Conservation (phyloP, 2,888 invertebrate species). For the Callimorpha dominula region DNA sequence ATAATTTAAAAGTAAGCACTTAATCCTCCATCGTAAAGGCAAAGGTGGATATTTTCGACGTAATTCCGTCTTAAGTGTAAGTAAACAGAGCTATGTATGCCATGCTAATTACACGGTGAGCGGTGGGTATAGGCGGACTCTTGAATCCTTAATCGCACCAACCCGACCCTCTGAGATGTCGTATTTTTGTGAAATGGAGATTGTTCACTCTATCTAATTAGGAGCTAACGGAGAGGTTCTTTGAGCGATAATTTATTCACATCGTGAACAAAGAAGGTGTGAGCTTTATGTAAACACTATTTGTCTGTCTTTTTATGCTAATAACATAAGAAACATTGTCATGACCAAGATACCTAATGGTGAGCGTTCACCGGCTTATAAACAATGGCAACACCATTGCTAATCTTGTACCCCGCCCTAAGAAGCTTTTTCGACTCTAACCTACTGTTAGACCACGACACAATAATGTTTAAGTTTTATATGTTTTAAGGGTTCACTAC, state of each 20-base stretch:
- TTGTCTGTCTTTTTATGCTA: background rate
- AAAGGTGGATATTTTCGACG: slow-evolving; percentile 57
- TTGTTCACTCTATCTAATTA: slow-evolving; percentile 65
- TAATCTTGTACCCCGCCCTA: too few relatives aligned
- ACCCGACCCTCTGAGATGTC: slow-evolving; percentile 59
- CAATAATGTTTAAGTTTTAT: too few relatives aligned
- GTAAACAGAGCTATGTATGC: slow-evolving; percentile 70
- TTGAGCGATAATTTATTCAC: slow-evolving; percentile 29
- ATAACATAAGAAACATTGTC: background rate
- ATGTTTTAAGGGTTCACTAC: too few relatives aligned
- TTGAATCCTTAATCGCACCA: slow-evolving; percentile 77
- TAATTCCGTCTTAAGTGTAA: slow-evolving; percentile 67
- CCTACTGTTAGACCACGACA: too few relatives aligned
- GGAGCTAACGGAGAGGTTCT: slow-evolving; percentile 58
- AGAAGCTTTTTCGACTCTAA: too few relatives aligned
- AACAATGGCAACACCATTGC: too few relatives aligned
- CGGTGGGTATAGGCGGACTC: slow-evolving; percentile 55
- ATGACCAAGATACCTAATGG: background rate
- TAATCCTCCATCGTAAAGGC: slow-evolving; percentile 25
- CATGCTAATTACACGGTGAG: slow-evolving; percentile 73
- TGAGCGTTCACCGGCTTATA: background rate
- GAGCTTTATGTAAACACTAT: background rate
- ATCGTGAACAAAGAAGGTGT: background rate
- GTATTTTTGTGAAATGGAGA: slow-evolving; percentile 59
- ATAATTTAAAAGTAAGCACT: slow-evolving; percentile 11